Evolutionary conservation across 2,888 invertebrate species (phyloP), one percentile per base, ranked within the genome.

Genomic region (Phyllotreta striolata): DNA sequence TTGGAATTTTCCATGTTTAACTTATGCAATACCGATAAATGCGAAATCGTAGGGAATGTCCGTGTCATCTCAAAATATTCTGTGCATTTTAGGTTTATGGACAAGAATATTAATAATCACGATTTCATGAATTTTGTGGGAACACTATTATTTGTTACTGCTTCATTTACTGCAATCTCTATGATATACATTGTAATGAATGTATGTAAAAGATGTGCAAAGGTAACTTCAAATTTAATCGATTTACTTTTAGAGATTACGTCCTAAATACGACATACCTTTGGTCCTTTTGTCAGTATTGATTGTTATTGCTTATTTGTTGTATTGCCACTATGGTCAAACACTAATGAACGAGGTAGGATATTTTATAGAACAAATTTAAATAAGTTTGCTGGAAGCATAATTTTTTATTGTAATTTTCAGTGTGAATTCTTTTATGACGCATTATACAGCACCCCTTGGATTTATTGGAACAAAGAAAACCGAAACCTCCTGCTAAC

Each of bases 401-500:
- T n/a, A 7, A n/a, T 24, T 14, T 47, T 47, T 7, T 24, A 14
- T 9, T 47, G 9, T 47, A 6, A 34, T 14, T 14, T 49, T 49
- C 37, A 49, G 49, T 49, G 13, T 6, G 49, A 35, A 35, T 35
- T 35, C 1, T 49, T 49, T 12, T 49, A 49, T 35, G n/a, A 49
- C 1, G n/a, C 10, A 13, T 10, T 49, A 6, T 49, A 37, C 37
- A 14, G 35, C 10, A n/a, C 4, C 37, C 49, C 49, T 6, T 49
- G 49, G 49, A 35, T 10, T 49, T 8, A 49, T 35, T 49, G 49
- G 49, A 49, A 49, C 14, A 49, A 35, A 8, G 37, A 49, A 49
- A 49, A 49, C 12, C 49, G 49, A 9, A 5, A 35, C 1, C 34
- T 49, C 6, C 37, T 49, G 37, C 6, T 35, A n/a, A 49, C 37